Base-by-base conservation (phyloP, 2,888 invertebrate genomes). In the Apeira syringaria region DNA sequence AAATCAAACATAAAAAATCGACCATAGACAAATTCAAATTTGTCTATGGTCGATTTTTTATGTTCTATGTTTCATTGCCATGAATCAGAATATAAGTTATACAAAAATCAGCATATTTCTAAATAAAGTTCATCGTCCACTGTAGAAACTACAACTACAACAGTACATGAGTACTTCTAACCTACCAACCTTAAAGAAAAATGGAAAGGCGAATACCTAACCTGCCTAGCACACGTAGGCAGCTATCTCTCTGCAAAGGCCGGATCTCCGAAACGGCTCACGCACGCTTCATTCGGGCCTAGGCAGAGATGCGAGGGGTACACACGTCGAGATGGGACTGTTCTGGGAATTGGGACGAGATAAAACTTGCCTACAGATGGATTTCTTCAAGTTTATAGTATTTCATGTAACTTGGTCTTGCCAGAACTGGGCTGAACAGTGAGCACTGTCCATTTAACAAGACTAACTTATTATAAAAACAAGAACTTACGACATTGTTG, bases 211-310 rank as follows among this genome's bases (percentile, higher is more conserved):
- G 17, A 46, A 33, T 32, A 7, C 41, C 47, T 46, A 44, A 38
- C 31, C 46, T 42, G 31, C 31, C 46, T 46, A 51, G 32, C 26
- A 36, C 53, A 50, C 51, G 47, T 51, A 50, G 41, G 32, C 28
- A 43, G 50, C 47, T 53, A 62, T 68, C 64, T 54, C 41, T 32
- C 64, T 59, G 68, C 68, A 66, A 72, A 72, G 59, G 60, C 54
- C 7, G 44, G 55, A 61, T 58, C 60, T 61, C 68, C 58, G 58
- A 59, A 69, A 68, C 64, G 58, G 61, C 67, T 66, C 74, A 73
- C 75, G 74, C 72, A 59, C 67, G 48, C 54, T 41, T 61, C 71
- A 67, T 68, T 68, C 61, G 58, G 60, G 54, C 49, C 56, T 59
- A 60, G 61, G 53, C 50, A 27, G 58, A 30, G 63, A 71, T 64